Evolutionary conservation across 2,888 invertebrate species (phyloP).

Genomic region (Deilephila porcellus): DNA sequence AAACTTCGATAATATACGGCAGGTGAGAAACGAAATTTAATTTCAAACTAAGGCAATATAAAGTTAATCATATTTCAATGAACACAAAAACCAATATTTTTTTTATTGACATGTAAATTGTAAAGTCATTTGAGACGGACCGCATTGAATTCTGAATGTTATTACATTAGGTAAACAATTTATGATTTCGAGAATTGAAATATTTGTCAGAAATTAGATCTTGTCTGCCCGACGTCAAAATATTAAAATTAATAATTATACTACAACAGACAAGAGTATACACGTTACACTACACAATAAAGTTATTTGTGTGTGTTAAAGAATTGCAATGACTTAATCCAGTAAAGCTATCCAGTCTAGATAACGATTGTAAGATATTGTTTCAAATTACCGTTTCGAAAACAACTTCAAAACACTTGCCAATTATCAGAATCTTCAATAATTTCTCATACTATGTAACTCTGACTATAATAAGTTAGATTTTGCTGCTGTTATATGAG

Average conservation of each 20-base stretch:
- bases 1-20: constrained; percentile 3
- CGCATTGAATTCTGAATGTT: too few species aligned
- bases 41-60: background rate
- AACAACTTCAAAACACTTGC: background rate
- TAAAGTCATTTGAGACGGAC: background rate
- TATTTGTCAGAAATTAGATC: too few species aligned
- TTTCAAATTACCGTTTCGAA: background rate
- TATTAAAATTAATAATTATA: too few species aligned
- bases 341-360: background rate
- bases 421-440: background rate
- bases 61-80: background rate
- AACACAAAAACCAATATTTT: constrained; percentile 2
- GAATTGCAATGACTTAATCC: background rate
- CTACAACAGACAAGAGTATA: background rate
- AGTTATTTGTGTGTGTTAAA: too few species aligned
- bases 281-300: background rate
- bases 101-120: constrained; percentile 1
- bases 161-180: too few species aligned
- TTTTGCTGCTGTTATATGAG: too few species aligned
- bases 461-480: too few species aligned
- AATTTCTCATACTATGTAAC: background rate
- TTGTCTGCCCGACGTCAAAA: too few species aligned
- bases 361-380: background rate
- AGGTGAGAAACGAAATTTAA: background rate
- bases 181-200: too few species aligned